Percentiles rank a stretch among this genome's conserved stretches.
Evolutionary conservation across 2,113 vertebrate species (phyloP).

Genomic region (Prietella phreatophila): DNA sequence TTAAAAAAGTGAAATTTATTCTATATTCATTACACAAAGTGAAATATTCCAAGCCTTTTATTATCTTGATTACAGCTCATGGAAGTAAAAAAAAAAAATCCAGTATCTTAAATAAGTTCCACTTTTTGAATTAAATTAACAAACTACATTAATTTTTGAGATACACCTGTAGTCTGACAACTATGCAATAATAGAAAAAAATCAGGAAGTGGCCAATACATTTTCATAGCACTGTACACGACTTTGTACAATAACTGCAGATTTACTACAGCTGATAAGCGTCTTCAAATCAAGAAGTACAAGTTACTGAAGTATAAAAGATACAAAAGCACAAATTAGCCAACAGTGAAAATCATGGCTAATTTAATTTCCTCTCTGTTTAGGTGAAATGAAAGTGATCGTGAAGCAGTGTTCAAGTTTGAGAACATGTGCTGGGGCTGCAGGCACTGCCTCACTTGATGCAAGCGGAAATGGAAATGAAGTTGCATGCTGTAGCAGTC

Average conservation of each 20-base stretch:
- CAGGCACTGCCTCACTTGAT: conserved; percentile 35
- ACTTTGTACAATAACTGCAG: not conserved
- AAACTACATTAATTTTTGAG: too few species aligned
- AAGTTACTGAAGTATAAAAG: not conserved
- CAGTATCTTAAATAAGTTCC: too few species aligned
- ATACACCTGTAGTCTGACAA: not conserved
- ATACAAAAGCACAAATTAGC: not conserved
- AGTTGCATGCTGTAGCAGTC: conserved; percentile 60
- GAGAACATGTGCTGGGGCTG: conserved; percentile 52
- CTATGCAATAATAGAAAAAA: not conserved
- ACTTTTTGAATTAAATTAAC: too few species aligned
- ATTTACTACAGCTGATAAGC: not conserved
- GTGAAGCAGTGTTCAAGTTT: conserved; percentile 59
- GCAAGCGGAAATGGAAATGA: conserved; percentile 57
- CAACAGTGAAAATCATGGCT: not conserved
- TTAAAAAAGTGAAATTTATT: too few species aligned
- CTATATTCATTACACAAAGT: too few species aligned
- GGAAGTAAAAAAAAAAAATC: too few species aligned
- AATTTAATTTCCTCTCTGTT: not conserved
- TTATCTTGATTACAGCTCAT: too few species aligned
- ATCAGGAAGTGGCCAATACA: not conserved
- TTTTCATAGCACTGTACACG: not conserved
- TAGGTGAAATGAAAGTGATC: conserved; percentile 50
- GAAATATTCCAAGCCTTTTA: too few species aligned
- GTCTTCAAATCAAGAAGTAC: not conserved